Evolutionary conservation across 2,797 vertebrate genomes (phyloP).

Genomic region (Coilia nasus): DNA sequence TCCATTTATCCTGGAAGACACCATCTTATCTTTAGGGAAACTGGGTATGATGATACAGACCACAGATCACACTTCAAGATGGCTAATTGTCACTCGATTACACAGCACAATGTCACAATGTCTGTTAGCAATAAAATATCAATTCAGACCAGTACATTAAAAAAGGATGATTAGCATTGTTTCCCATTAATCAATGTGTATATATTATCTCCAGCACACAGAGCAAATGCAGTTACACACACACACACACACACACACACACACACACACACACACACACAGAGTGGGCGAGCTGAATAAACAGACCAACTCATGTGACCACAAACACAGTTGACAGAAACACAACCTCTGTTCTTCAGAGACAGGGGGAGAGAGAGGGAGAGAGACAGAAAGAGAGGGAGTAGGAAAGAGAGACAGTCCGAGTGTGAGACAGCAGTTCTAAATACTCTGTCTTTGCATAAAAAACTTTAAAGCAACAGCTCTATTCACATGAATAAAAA

Average conservation of each 20-base stretch:
- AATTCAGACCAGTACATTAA: background rate
- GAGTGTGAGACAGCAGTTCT: background rate
- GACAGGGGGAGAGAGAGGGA: slow-evolving; percentile 37
- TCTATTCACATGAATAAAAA: background rate
- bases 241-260: background rate
- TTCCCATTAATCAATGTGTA: background rate
- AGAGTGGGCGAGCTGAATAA: slow-evolving; percentile 42
- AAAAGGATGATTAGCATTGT: no score
- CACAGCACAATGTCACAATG: background rate
- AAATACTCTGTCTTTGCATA: background rate
- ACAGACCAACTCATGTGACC: slow-evolving; percentile 53
- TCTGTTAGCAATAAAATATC: background rate
- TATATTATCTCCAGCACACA: background rate
- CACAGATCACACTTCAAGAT: no score
- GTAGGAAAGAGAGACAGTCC: slow-evolving; percentile 5
- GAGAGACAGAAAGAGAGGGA: slow-evolving; percentile 23
- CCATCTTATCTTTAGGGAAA: background rate
- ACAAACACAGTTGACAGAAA: slow-evolving; percentile 46
- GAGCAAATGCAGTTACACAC: background rate
- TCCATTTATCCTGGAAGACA: background rate
- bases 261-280: background rate
- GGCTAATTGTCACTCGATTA: background rate
- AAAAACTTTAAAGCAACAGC: background rate
- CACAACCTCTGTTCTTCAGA: slow-evolving; percentile 44
- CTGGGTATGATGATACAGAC: background rate